These are phyloP conservation scores for Heterodera carotae DNA, from an alignment of 1,140 invertebrate genomes.

Conservation along the genomic window DNA sequence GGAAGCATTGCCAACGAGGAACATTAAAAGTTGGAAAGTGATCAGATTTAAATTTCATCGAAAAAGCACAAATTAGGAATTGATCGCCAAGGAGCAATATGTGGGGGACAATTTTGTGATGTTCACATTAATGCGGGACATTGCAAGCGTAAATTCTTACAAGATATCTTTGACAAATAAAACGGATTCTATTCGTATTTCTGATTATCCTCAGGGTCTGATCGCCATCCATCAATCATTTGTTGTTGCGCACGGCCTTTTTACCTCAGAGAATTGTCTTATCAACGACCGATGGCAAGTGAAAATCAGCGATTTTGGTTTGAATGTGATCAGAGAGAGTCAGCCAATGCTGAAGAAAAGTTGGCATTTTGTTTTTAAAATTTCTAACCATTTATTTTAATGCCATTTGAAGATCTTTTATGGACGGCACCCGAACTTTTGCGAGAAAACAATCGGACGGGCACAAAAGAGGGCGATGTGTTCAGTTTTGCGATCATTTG, in stretches of 20 bases:
- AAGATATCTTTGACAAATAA: no score
- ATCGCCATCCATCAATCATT: constrained; percentile 36
- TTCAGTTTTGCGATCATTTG: no score
- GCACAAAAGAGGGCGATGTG: no score
- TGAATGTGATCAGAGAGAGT: constrained; percentile 35
- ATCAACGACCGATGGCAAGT: constrained; percentile 55
- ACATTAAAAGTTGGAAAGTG: constrained; percentile 74
- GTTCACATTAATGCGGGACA: constrained; percentile 86
- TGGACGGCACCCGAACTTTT: constrained; percentile 88
- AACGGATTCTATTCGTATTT: no score
- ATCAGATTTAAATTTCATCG: constrained; percentile 47
- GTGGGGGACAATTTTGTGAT: no score
- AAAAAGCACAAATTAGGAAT: constrained; percentile 72
- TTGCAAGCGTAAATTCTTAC: constrained; percentile 74
- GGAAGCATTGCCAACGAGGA: constrained; percentile 77
- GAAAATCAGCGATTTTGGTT: constrained; percentile 47
- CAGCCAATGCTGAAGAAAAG: constrained; percentile 23
- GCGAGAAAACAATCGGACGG: constrained; percentile 17
- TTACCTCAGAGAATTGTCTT: constrained; percentile 43
- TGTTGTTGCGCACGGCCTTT: constrained; percentile 40
- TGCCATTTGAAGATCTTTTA: constrained; percentile 73
- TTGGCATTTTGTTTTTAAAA: constrained; percentile 35
- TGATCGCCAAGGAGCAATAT: constrained; percentile 85
- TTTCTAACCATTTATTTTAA: constrained; percentile 33
- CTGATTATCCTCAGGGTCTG: constrained; percentile 49